A percentile compares a stretch with the other conserved stretches of the same genome.
These are phyloP conservation scores for Meloe dianella DNA, from an alignment of 2,888 invertebrate genomes.

Conservation along the genomic window DNA sequence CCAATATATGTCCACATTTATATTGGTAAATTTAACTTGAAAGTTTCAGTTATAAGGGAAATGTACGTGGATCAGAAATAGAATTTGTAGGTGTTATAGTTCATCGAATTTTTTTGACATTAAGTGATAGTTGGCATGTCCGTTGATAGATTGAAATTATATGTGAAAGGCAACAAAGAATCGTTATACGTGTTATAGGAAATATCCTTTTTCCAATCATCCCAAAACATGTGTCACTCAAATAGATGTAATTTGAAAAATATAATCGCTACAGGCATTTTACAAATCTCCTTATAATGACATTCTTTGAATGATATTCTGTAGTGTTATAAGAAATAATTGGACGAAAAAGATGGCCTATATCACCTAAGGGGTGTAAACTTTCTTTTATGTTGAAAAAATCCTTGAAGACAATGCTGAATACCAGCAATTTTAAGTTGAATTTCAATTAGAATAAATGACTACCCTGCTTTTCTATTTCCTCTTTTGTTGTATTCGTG, in stretches of 20 bases:
- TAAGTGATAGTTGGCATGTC: constrained; percentile 29
- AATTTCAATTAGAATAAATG: constrained; percentile 5
- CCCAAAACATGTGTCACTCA: neutral
- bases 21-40: constrained; percentile 20
- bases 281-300: neutral
- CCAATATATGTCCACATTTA: constrained; percentile 4
- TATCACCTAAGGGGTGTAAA: neutral
- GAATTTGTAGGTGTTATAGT: constrained; percentile 24
- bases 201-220: neutral
- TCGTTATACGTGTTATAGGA: neutral
- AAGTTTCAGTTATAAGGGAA: neutral
- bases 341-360: neutral
- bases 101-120: constrained; percentile 24
- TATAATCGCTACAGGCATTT: neutral
- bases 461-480: neutral
- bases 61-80: constrained; percentile 20
- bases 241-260: neutral
- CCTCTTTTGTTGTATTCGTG: neutral
- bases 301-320: neutral
- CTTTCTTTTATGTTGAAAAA: neutral
- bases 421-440: neutral
- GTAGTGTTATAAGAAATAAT: neutral
- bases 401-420: neutral
- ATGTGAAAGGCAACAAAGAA: constrained; percentile 22
- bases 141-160: constrained; percentile 29